Evolutionary conservation across 2,113 vertebrate genomes (phyloP).

Genomic region (Erinaceus europaeus): DNA sequence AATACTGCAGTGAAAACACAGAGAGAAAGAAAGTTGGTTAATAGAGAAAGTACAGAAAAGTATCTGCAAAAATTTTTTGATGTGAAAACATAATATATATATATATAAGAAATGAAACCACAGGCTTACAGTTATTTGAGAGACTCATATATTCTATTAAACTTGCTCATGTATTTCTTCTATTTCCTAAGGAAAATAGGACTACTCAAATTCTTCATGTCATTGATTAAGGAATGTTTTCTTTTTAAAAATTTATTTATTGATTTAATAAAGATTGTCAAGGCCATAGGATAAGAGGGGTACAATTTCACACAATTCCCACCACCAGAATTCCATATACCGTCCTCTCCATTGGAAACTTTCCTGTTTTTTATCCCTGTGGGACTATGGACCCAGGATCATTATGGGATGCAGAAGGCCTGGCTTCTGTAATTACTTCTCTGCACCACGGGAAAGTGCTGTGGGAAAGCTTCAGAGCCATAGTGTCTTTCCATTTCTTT

Average conservation of each 20-base stretch:
- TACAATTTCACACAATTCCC: too few relatives aligned
- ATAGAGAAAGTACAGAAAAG: background rate
- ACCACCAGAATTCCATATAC: too few relatives aligned
- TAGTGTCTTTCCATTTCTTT: background rate
- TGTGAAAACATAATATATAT: background rate
- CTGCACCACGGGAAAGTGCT: too few relatives aligned
- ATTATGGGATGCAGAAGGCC: too few relatives aligned
- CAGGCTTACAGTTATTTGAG: background rate
- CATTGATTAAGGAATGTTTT: background rate
- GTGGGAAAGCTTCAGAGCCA: background rate
- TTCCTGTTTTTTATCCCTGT: too few relatives aligned
- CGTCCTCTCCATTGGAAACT: too few relatives aligned
- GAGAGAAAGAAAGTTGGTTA: background rate
- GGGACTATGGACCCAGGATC: too few relatives aligned
- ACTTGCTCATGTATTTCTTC: background rate
- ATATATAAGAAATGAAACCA: background rate
- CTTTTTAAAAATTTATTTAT: too few relatives aligned
- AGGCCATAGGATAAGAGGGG: background rate
- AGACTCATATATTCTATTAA: conserved; percentile 1
- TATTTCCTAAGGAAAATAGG: background rate
- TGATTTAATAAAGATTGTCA: too few relatives aligned
- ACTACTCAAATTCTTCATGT: background rate
- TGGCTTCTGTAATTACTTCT: too few relatives aligned
- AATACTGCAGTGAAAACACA: background rate
- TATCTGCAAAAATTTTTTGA: background rate